Percentiles rank a stretch among this genome's conserved stretches.
These are phyloP conservation scores for Hypanus sabinus DNA, from an alignment of 2,113 vertebrate species.

Conservation along the genomic window DNA sequence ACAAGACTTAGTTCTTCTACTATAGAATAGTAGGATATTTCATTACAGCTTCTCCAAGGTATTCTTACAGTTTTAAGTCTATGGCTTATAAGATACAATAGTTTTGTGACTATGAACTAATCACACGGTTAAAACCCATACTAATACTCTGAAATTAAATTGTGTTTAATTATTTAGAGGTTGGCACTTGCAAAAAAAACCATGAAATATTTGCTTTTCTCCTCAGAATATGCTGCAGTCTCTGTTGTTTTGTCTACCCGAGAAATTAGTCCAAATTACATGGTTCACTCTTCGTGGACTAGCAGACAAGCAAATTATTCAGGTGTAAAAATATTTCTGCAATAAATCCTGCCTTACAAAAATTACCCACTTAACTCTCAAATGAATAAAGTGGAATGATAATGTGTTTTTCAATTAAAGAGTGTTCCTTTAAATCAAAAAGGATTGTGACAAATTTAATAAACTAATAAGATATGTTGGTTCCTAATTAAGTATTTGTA, in stretches of 20 bases:
- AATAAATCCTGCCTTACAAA: background rate
- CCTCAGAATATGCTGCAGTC: background rate
- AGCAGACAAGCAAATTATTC: background rate
- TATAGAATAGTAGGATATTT: background rate
- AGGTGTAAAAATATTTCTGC: background rate
- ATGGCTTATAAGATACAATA: background rate
- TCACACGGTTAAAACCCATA: background rate
- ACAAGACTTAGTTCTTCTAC: background rate
- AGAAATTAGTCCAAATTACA: background rate
- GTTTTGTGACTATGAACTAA: background rate
- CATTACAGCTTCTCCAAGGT: background rate
- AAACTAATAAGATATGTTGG: background rate
- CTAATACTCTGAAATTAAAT: background rate
- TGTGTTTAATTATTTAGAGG: background rate
- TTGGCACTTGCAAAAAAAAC: background rate
- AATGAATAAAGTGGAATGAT: background rate
- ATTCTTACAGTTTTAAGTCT: too few relatives aligned
- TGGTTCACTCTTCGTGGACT: background rate
- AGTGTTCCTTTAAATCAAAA: background rate
- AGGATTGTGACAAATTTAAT: background rate
- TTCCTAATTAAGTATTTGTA: background rate
- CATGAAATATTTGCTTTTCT: background rate
- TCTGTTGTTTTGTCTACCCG: background rate
- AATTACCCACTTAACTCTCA: background rate
- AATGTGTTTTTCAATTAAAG: background rate